Percentiles rank a stretch among this genome's conserved stretches.
phyloP scores from a whole-genome alignment of 1,140 invertebrate genomes.

The Stratiolaelaps scimitus region DNA sequence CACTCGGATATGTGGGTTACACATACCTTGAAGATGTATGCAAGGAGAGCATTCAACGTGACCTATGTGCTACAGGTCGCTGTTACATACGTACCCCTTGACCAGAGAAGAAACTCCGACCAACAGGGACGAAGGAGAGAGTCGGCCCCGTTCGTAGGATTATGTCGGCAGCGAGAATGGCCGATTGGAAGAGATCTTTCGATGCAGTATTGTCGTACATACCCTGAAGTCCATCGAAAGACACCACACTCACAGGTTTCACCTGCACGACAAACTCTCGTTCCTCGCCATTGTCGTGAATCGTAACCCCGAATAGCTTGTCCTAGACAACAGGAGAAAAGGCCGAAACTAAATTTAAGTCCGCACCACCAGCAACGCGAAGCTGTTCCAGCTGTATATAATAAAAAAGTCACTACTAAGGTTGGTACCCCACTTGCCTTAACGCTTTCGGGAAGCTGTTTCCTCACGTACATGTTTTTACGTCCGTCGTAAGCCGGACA shows the following conservation, averaged over 20 bases:
- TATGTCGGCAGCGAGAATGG: constrained; percentile 32
- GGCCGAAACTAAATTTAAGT: no score
- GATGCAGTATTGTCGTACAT: background rate
- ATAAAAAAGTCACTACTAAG: background rate
- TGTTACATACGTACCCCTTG: no score
- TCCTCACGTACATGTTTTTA: background rate
- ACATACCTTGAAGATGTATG: no score
- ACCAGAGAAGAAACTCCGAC: constrained; percentile 33
- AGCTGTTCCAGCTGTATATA: no score
- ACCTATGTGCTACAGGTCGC: no score
- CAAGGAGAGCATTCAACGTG: no score
- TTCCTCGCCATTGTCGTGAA: constrained; percentile 1
- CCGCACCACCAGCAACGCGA: no score
- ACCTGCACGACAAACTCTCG: background rate
- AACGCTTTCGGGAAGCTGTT: background rate
- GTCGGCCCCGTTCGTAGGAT: constrained; percentile 32
- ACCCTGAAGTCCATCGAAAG: constrained; percentile 2
- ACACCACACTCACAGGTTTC: background rate
- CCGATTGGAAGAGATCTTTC: constrained; percentile 28
- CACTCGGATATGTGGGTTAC: no score
- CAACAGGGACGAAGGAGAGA: constrained; percentile 31
- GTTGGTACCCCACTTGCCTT: background rate
- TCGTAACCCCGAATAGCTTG: background rate
- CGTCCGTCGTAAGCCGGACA: background rate
- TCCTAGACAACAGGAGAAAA: background rate